A percentile compares a stretch with the other conserved stretches of the same genome.
These are phyloP conservation scores for Danaus melanippus DNA, from an alignment of 1,140 invertebrate genomes.

Conservation along the genomic window DNA sequence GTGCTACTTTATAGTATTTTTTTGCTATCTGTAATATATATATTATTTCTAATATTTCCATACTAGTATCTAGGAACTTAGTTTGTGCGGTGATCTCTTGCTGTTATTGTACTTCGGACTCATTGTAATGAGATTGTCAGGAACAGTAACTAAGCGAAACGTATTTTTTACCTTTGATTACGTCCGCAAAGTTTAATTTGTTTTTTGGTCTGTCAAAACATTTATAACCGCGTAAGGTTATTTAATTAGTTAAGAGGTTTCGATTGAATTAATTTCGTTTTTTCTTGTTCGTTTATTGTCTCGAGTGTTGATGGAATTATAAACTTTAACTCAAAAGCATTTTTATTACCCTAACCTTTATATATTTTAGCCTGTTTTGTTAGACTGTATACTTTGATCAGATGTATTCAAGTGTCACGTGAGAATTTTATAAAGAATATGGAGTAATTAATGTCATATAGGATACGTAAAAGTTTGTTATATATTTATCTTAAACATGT, in stretches of 20 bases:
- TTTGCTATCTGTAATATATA: neutral
- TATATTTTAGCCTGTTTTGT: no score
- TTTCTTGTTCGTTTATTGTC: slow-evolving; percentile 20
- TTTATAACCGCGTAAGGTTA: slow-evolving; percentile 18
- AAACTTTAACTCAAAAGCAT: slow-evolving; percentile 1
- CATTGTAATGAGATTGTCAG: slow-evolving; percentile 36
- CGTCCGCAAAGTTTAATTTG: slow-evolving; percentile 13
- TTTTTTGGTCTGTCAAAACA: slow-evolving; percentile 15
- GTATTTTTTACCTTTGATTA: slow-evolving; percentile 4
- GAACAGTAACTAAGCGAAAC: slow-evolving; percentile 12
- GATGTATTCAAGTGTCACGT: no score
- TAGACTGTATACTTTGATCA: no score
- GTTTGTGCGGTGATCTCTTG: slow-evolving; percentile 28
- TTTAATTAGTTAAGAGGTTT: slow-evolving; percentile 28
- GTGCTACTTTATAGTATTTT: slow-evolving; percentile 1
- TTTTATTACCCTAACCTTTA: no score
- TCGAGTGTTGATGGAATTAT: slow-evolving; percentile 21
- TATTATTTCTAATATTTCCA: slow-evolving; percentile 3
- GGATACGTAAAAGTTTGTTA: no score
- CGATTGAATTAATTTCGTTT: slow-evolving; percentile 28
- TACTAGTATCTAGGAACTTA: slow-evolving; percentile 6
- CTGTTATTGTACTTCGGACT: slow-evolving; percentile 30
- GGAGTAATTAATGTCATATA: no score
- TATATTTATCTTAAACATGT: no score
- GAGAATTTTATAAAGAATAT: no score